A percentile compares a stretch with the other conserved stretches of the same genome.
Evolutionary conservation across 2,113 vertebrate species (phyloP).

Genomic region (Onychorhynchus coronatus): DNA sequence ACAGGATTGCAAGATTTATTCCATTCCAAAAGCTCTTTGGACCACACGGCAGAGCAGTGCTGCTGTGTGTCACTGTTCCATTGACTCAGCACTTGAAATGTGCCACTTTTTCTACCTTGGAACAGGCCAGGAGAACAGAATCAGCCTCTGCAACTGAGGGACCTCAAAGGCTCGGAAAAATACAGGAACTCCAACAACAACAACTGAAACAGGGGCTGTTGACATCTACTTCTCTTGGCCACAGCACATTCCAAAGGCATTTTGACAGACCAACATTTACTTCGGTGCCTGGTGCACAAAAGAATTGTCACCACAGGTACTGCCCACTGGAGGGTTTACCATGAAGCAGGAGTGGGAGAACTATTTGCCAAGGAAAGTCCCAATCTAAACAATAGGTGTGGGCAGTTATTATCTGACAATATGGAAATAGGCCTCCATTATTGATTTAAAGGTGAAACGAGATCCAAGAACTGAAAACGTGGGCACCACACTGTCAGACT

Average conservation of each 20-base stretch:
- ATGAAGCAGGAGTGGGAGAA: neutral
- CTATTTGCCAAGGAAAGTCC: neutral
- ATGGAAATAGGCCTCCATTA: neutral
- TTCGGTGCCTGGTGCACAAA: neutral
- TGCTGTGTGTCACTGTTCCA: neutral
- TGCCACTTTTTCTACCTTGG: neutral
- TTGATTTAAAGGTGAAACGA: neutral
- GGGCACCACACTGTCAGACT: neutral
- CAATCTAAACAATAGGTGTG: neutral
- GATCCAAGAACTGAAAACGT: neutral
- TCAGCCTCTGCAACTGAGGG: neutral
- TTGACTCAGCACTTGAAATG: neutral
- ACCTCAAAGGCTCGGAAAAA: neutral
- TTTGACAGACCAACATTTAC: neutral
- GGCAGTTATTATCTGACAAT: neutral
- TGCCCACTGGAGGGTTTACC: neutral
- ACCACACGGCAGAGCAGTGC: neutral
- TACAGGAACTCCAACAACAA: neutral
- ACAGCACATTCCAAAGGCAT: neutral
- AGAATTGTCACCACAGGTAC: neutral
- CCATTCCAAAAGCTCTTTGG: neutral
- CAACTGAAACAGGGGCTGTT: neutral
- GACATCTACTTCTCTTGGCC: neutral
- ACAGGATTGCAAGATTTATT: slow-evolving; percentile 4
- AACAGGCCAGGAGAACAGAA: neutral